These are phyloP conservation scores for Psittacula cyanocephala DNA, from an alignment of 2,113 vertebrate genomes.

Conservation along the genomic window DNA sequence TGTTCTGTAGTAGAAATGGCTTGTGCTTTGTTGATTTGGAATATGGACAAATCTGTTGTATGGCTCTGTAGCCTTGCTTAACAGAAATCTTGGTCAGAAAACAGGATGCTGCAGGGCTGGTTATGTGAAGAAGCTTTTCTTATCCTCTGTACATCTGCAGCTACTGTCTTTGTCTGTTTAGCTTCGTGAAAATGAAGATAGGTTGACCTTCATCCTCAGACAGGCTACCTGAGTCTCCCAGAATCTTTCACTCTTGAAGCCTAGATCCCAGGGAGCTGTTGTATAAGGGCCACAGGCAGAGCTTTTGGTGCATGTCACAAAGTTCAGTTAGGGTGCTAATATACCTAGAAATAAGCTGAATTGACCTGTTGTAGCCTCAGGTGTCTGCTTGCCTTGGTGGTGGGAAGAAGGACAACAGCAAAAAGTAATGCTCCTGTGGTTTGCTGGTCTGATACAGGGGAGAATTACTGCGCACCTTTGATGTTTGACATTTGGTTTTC, in stretches of 20 bases:
- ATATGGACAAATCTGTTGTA: background rate
- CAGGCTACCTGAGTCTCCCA: background rate
- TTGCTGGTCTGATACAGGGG: fast-evolving
- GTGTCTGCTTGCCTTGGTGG: background rate
- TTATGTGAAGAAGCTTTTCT: background rate
- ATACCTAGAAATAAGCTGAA: background rate
- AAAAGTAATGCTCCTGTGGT: fast-evolving
- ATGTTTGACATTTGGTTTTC: background rate
- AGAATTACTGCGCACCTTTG: background rate
- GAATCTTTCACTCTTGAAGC: background rate
- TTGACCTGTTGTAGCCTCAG: background rate
- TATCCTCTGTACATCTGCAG: background rate
- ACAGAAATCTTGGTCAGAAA: background rate
- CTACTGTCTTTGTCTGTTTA: background rate
- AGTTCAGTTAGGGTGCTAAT: background rate
- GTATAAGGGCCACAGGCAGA: background rate
- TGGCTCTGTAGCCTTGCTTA: background rate
- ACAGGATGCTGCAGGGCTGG: background rate
- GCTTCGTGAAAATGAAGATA: background rate
- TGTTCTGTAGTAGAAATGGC: background rate
- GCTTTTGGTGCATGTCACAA: background rate
- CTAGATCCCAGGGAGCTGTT: background rate
- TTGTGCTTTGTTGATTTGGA: background rate
- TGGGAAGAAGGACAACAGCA: background rate
- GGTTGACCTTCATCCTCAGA: background rate